Evolutionary conservation across 1,140 invertebrate species (phyloP).

Genomic region (Hyles vespertilio): DNA sequence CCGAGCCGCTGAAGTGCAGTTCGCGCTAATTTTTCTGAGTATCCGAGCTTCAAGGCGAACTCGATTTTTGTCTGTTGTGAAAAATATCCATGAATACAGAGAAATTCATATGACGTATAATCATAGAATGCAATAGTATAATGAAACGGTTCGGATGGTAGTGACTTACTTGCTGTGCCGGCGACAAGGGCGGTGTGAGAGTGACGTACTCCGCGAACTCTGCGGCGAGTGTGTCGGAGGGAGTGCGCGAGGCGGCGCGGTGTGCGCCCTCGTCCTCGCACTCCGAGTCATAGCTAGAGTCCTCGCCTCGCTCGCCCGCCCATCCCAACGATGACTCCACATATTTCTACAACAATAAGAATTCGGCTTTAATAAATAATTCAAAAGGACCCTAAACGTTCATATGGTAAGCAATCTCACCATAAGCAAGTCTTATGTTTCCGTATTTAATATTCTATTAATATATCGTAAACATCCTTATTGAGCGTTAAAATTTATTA

Average conservation of each 20-base stretch:
- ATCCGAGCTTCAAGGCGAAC: slow-evolving; percentile 86
- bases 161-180: slow-evolving; percentile 52
- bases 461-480: no score
- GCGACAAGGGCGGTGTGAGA: slow-evolving; percentile 43
- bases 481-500: no score
- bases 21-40: slow-evolving; percentile 90
- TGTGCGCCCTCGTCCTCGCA: slow-evolving; percentile 85
- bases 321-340: slow-evolving; percentile 70
- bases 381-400: no score
- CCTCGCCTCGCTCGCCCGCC: slow-evolving; percentile 81
- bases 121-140: no score
- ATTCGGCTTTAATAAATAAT: no score
- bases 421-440: no score
- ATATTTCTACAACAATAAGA: slow-evolving; percentile 61
- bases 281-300: slow-evolving; percentile 92
- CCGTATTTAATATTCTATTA: no score
- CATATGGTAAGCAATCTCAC: no score
- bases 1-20: slow-evolving; percentile 90
- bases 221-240: slow-evolving; percentile 88
- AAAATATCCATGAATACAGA: not conserved
- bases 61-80: slow-evolving; percentile 57
- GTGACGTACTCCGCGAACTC: slow-evolving; percentile 91
- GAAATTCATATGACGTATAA: no score
- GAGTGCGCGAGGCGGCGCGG: slow-evolving; percentile 86
- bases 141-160: no score